Evolutionary conservation across 2,888 invertebrate genomes (phyloP), one percentile per base, ranked within the genome.

Genomic region (Plemyria rubiginata): DNA sequence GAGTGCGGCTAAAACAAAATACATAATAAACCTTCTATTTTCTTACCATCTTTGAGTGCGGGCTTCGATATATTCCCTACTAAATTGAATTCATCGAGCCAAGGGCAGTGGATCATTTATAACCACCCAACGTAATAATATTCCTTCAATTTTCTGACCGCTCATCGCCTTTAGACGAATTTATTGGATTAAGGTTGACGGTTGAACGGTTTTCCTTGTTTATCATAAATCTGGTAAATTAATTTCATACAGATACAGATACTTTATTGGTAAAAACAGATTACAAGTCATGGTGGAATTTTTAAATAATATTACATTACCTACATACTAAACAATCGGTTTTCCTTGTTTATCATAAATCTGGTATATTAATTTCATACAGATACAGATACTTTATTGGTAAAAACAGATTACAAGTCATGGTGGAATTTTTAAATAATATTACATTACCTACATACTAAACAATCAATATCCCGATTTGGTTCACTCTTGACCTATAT

Each of bases 111-210:
- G 28, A 62, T 65, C 62, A 69, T 67, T 68, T 67, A 64, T 68
- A 62, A 61, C 55, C 48, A 63, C 54, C 53, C 32, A 53, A 56
- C 50, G 59, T 57, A 55, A 55, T 65, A 59, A 60, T 59, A 65
- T 65, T 66, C 57, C 67, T 51, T 63, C 59, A 53, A 56, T 65
- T 66, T 68, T 64, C 62, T 66, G 65, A 65, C 63, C 60, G 58
- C 69, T 65, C 63, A 62, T 66, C 66, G 60, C 46, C 54, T 55
- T 51, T 52, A 55, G 53, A n/a, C 50, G 58, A 51, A 60, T 60
- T 58, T 60, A 69, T 71, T 65, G 43, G 50, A 57, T 66, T 65
- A 45, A 36, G 60, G 62, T 11, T 3, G 36, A 38, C 36, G 48
- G 57, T 36, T 38, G 38, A 48, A 16, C 45, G 15, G 54, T 64